phyloP scores from a whole-genome alignment of 2,888 invertebrate genomes.

The Monopis laevigella region DNA sequence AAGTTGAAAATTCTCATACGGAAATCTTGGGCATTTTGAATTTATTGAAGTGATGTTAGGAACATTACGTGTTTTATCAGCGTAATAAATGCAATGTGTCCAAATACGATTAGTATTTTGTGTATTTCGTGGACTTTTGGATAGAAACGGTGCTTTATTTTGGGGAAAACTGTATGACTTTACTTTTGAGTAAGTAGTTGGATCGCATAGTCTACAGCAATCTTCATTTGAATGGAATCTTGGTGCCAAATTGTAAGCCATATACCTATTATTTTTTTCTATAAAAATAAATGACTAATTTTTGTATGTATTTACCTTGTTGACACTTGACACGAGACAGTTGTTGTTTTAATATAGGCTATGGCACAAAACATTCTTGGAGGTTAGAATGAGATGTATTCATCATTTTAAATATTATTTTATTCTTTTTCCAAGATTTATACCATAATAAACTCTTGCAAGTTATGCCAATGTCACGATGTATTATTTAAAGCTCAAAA shows the following conservation, averaged over 20 bases:
- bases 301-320: too few species aligned
- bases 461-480: too few species aligned
- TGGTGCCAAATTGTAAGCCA: conserved; percentile 31
- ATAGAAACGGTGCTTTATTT: conserved; percentile 38
- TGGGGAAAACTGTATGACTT: conserved; percentile 18
- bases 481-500: too few species aligned
- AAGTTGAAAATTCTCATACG: conserved; percentile 36
- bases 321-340: too few species aligned
- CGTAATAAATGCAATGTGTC: conserved; percentile 38
- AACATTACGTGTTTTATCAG: conserved; percentile 25
- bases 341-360: too few species aligned
- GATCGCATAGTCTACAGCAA: conserved; percentile 35
- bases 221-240: conserved; percentile 32
- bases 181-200: conserved; percentile 38
- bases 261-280: neutral
- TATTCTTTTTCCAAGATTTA: too few species aligned
- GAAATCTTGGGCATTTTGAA: conserved; percentile 41
- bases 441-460: too few species aligned
- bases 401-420: too few species aligned
- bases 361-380: too few species aligned
- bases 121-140: conserved; percentile 31
- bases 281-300: conserved; percentile 1
- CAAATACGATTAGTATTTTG: conserved; percentile 26
- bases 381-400: too few species aligned
- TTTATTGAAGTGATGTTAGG: conserved; percentile 36